Evolutionary conservation across 2,888 invertebrate species (phyloP), one percentile per base, ranked within the genome.

Genomic region (Lithosia quadra): DNA sequence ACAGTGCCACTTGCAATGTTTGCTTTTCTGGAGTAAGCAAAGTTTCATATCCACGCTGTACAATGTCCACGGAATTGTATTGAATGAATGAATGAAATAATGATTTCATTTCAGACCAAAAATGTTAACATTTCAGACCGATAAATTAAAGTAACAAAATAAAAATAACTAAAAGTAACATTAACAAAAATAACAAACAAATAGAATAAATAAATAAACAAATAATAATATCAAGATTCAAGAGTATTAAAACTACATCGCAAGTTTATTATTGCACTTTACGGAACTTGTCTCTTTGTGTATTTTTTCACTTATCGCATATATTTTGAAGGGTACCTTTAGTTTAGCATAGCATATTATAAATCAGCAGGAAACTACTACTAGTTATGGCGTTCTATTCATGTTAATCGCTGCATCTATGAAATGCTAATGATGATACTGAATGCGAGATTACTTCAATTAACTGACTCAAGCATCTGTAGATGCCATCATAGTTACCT

Each of bases 41-140:
- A 43, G 70, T 76, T 77, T 76, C 69, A 70, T 77, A 77, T 74
- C 72, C 78, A 75, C 22, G 33, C 60, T 60, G 39, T 74, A 67
- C 70, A 79, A 75, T 43, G 21, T 59, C 66, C 68, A 56, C 73
- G 67, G 69, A 68, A 76, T 70, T 28, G 59, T 24, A n/a, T n/a
- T n/a, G n/a, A n/a, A n/a, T n/a, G n/a, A n/a, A n/a, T n/a, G n/a
- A n/a, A n/a, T n/a, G n/a, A n/a, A n/a, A n/a, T n/a, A n/a, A n/a
- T n/a, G n/a, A n/a, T n/a, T n/a, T n/a, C n/a, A n/a, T n/a, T n/a
- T n/a, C n/a, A n/a, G n/a, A n/a, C n/a, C n/a, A n/a, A n/a, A n/a
- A n/a, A n/a, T n/a, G n/a, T n/a, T n/a, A n/a, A n/a, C n/a, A n/a
- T n/a, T n/a, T n/a, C n/a, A n/a, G n/a, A n/a, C n/a, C n/a, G n/a